Evolutionary conservation across 2,888 invertebrate species (phyloP), one percentile per base, ranked within the genome.

Genomic region (Thelaira solivaga): DNA sequence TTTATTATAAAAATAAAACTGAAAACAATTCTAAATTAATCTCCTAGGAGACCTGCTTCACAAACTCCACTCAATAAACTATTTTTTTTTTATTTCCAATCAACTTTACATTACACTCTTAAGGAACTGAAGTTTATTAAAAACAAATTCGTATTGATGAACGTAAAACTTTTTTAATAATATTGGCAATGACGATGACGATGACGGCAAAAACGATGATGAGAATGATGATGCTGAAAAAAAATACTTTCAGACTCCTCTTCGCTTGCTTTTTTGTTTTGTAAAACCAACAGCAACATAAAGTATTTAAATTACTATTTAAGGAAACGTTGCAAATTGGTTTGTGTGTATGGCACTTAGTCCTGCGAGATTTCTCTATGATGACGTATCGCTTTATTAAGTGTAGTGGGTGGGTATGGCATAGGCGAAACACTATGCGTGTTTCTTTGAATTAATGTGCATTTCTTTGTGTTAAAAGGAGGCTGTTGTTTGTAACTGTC

Each of bases 401-500:
- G n/a, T 31, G 41, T 13, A 41, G 34, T 51, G 26, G 26, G 10
- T 20, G 24, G 34, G 2, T 13, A n/a, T n/a, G n/a, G n/a, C n/a
- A n/a, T 4, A 7, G 8, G 34, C 2, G n/a, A 5, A 20, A 29
- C 8, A 47, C 24, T 64, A 65, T 67, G 65, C 36, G 34, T 65
- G 49, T 26, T 24, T 57, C 22, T 57, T 36, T 31, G 11, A 20
- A 36, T 18, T 26, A 36, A 39, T 41, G 10, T 22, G n/a, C 0
- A 6, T 55, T 53, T 62, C 36, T 1, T 8, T 11, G n/a, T 24
- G 43, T 0, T 5, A 3, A 18, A n/a, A 2, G 31, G 6, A n/a
- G 29, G 13, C 11, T 49, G 47, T 49, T 76, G 41, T 34, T 61
- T 47, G 49, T 57, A 81, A 81, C 82, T 82, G 83, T 82, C 86